phyloP scores from a whole-genome alignment of 2,113 vertebrate species.

The Brachyhypopomus occidentalis region DNA sequence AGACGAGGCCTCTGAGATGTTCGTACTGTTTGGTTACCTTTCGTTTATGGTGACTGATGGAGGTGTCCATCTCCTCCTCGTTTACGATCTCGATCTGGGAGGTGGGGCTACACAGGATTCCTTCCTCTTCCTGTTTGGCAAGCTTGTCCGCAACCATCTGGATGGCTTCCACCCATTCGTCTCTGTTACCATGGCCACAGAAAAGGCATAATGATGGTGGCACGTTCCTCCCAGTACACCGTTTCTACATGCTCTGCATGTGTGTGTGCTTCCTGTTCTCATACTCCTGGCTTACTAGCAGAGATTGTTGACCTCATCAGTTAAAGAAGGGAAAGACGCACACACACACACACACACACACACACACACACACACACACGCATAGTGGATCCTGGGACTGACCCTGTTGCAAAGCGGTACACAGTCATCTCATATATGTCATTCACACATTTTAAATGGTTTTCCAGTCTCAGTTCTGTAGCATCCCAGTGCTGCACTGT shows the following conservation, averaged over 20 bases:
- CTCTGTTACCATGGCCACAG: slow-evolving; percentile 67
- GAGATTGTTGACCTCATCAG: too few species aligned
- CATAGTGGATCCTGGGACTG: too few species aligned
- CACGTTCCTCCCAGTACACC: background rate
- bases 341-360: too few species aligned
- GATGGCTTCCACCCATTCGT: slow-evolving; percentile 97
- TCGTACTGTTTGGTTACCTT: slow-evolving; percentile 63
- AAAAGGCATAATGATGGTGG: background rate
- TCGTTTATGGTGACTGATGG: slow-evolving; percentile 89
- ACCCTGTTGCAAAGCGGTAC: background rate
- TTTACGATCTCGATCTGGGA: slow-evolving; percentile 77
- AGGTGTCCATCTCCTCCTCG: slow-evolving; percentile 88
- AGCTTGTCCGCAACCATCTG: slow-evolving; percentile 95
- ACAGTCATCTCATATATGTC: too few species aligned
- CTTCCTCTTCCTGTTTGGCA: slow-evolving; percentile 95
- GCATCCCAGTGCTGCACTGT: too few species aligned
- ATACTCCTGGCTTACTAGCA: too few species aligned
- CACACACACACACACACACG: background rate
- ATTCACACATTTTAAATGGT: too few species aligned
- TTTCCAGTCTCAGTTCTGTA: too few species aligned
- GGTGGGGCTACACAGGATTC: slow-evolving; percentile 79
- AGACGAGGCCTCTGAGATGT: background rate
- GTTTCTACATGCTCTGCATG: background rate
- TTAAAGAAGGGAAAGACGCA: too few species aligned
- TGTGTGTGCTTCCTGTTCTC: too few species aligned